Evolutionary conservation across 2,113 vertebrate species (phyloP), one percentile per base, ranked within the genome.

Genomic region (Perca schrenkii): DNA sequence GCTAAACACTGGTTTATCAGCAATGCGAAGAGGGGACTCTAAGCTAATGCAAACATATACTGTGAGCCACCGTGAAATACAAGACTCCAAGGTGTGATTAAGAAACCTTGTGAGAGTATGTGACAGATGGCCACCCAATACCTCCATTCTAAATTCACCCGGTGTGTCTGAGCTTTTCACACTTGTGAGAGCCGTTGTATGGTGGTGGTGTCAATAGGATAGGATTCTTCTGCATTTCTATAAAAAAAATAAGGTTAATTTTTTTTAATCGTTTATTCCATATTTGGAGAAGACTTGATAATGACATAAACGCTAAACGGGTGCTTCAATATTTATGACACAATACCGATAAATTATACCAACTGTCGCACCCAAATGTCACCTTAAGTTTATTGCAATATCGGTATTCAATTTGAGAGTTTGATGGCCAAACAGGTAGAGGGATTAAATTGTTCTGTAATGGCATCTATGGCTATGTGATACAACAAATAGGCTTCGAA

Each of bases 11-110:
- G 61, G 34, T 3, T 71, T 16, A 11, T 64, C 15, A 66, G 50
- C 6, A 22, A 22, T 62, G 13, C 0, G 53, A 50, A 62, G 5
- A 66, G 21, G 22, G 21, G 36, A 22, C 11, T 28, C 3, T 0
- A 17, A 22, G 50, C 52, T 79, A 8, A 56, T 61, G 68, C 40
- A 66, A 62, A 66, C 34, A 28, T 36, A n/a, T 19, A 54, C 43
- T 53, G 77, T 17, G 13, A 50, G 36, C 85, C 78, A 72, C 47
- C 77, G 54, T 86, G 82, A 88, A 86, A 83, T 63, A 72, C 62
- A 77, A 85, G 69, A 75, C 82, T 34, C 28, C 6, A 31, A 83
- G 57, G 80, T 91, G 89, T 88, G 77, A 88, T 91, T 80, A 86
- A 87, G 76, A 63, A 25, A 83, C 63, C 53, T 62, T 80, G 77